Conservation (phyloP, 2,797 vertebrate genomes). For the Pangasius macronema region DNA sequence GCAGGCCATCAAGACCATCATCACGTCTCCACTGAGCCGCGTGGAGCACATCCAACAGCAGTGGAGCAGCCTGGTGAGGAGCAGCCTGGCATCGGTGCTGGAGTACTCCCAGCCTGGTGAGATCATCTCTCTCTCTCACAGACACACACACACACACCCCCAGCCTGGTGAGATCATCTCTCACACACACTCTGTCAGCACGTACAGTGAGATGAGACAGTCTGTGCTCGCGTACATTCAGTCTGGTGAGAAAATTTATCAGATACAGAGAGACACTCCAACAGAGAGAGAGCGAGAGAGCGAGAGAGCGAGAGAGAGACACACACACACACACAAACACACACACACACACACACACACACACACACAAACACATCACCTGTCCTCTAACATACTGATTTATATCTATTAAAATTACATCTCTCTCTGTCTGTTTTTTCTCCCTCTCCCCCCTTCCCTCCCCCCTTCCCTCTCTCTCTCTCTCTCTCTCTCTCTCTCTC, state of each 20-base stretch:
- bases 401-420: background rate
- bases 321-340: no score
- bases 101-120: slow-evolving; percentile 91
- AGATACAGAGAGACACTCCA: background rate
- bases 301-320: background rate
- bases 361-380: background rate
- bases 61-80: slow-evolving; percentile 92
- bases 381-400: background rate
- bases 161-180: slow-evolving; percentile 79
- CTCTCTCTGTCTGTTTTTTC: background rate
- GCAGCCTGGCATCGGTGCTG: slow-evolving; percentile 91
- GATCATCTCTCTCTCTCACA: background rate
- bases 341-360: no score
- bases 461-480: background rate
- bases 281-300: background rate
- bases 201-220: background rate
- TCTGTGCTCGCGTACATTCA: background rate
- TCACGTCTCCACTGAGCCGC: slow-evolving; percentile 84
- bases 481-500: background rate
- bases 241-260: background rate
- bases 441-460: no score
- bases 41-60: slow-evolving; percentile 84
- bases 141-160: slow-evolving; percentile 65
- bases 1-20: slow-evolving; percentile 92
- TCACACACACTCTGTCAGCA: background rate